Conservation (phyloP, 1,140 invertebrate genomes). For the Dinoponera quadriceps region DNA sequence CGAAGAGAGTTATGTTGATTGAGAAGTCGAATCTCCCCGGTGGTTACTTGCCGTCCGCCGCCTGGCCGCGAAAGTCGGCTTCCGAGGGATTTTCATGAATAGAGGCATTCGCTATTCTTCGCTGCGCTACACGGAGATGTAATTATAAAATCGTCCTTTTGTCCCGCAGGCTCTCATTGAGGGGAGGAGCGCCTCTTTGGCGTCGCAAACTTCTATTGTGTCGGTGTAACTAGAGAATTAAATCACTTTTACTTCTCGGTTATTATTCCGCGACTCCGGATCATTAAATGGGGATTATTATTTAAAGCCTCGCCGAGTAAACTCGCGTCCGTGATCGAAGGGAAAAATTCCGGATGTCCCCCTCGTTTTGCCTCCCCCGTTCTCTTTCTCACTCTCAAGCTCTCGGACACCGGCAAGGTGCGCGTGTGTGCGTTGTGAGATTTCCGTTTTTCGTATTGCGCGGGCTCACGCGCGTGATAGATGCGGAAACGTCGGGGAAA, state of each 20-base stretch:
- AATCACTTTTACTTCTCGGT: conserved; percentile 32
- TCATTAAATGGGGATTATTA: not conserved
- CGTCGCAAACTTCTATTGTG: conserved; percentile 55
- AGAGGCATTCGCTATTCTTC: conserved; percentile 73
- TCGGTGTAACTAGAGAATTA: conserved; percentile 61
- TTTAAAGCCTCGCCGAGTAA: too few relatives aligned
- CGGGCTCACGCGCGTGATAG: conserved; percentile 7
- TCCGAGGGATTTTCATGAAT: conserved; percentile 69
- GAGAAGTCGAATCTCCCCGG: conserved; percentile 64
- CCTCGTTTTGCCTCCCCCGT: too few relatives aligned
- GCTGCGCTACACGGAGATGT: conserved; percentile 56
- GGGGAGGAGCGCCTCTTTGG: conserved; percentile 54
- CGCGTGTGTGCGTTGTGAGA: too few relatives aligned
- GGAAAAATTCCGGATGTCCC: too few relatives aligned
- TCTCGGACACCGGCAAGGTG: too few relatives aligned
- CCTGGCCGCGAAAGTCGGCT: conserved; percentile 68
- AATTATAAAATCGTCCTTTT: conserved; percentile 74
- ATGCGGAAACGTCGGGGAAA: conserved; percentile 24
- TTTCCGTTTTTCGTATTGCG: too few relatives aligned
- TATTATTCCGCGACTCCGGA: too few relatives aligned
- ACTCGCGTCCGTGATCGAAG: too few relatives aligned
- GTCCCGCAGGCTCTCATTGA: conserved; percentile 68
- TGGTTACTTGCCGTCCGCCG: conserved; percentile 60
- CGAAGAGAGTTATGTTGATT: conserved; percentile 70
- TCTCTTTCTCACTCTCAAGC: too few relatives aligned